Evolutionary conservation across 2,888 invertebrate species (phyloP).

Genomic region (Lypha dubia): DNA sequence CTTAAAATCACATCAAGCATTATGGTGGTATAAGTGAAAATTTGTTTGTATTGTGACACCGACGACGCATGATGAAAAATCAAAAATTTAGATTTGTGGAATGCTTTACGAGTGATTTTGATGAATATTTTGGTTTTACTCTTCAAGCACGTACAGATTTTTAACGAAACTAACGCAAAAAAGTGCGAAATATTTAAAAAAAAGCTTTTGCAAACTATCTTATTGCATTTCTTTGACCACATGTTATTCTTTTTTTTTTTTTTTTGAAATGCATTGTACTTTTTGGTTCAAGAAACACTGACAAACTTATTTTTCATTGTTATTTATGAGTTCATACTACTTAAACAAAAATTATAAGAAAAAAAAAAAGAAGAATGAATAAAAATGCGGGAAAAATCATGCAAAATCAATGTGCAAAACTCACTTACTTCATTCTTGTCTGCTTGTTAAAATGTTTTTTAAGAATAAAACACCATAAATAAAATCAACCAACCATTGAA

Average conservation of each 20-base stretch:
- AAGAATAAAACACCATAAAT: conserved; percentile 35
- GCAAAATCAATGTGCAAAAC: conserved; percentile 52
- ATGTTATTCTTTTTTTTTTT: conserved; percentile 18
- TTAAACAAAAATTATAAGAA: conserved; percentile 7
- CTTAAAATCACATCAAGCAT: no score
- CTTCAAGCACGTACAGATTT: no score
- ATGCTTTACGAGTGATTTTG: no score
- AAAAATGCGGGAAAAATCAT: conserved; percentile 10
- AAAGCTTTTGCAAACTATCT: no score
- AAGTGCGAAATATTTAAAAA: no score
- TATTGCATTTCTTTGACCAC: conserved; percentile 4
- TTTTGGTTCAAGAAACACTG: conserved; percentile 32
- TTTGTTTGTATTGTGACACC: no score
- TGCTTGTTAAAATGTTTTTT: conserved; percentile 32
- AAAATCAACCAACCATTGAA: conserved; percentile 56
- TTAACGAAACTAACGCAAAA: no score
- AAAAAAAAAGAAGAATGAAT: neutral
- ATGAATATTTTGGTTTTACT: no score
- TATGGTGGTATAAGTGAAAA: no score
- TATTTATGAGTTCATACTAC: conserved; percentile 61
- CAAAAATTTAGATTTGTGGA: no score
- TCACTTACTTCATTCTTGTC: conserved; percentile 29
- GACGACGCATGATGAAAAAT: no score
- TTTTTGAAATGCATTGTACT: neutral
- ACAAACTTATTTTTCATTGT: conserved; percentile 44